Evolutionary conservation across 2,888 invertebrate genomes (phyloP), one percentile per base, ranked within the genome.

Genomic region (Vanessa cardui): DNA sequence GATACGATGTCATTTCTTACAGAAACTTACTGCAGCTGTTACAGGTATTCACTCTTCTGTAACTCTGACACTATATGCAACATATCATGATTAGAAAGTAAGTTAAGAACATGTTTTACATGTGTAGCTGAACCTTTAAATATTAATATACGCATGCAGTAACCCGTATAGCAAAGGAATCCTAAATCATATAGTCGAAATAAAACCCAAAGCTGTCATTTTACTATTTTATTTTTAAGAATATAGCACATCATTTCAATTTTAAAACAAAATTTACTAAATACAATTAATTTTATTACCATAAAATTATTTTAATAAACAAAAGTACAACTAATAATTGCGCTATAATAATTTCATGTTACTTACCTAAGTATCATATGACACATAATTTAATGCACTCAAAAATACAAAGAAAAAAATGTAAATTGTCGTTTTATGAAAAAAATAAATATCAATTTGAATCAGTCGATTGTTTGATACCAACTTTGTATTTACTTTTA

Each of bases 191-290:
- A n/a, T n/a, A 7, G 45, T 21, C 26, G n/a, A 50, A 69, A 76
- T 74, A 72, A 71, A 73, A 63, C 9, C 12, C 76, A 69, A 33
- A 50, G 66, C 20, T 62, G 50, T 18, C 33, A 46, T 49, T 67
- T 74, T 64, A 76, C 59, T 60, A 56, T 81, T 82, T 82, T 80
- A 78, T 83, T 58, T 54, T 46, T 60, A 66, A 18, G 56, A 59
- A 50, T 59, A 66, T 80, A 82, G 76, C 72, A 76, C 77, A 87
- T 86, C 85, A 84, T 84, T 86, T 72, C 76, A 81, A 81, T 78
- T 73, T 78, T 77, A 82, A 84, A 81, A 76, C 74, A 78, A 81
- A 75, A 70, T 76, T 74, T 80, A 81, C 72, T 74, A 77, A 76
- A 65, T 52, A 56, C 56, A 33, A 9, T 56, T 56, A 39, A 56